Conservation (phyloP, 2,797 vertebrate genomes). For the Limnodromus scolopaceus region DNA sequence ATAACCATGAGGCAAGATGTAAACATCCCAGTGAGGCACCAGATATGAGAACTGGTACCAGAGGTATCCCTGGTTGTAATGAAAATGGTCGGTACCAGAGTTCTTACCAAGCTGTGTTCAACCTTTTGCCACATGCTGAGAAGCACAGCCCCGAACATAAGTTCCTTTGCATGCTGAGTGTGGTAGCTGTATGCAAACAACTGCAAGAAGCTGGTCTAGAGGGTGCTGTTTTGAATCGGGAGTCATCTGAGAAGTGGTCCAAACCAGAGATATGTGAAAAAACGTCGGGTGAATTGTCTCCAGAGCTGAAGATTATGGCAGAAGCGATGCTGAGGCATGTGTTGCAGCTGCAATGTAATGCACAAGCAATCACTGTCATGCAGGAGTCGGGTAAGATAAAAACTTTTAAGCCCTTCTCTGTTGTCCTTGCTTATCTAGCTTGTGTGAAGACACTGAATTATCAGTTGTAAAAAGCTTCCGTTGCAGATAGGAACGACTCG, state of each 20-base stretch:
- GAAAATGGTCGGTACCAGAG: constrained; percentile 66
- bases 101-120: constrained; percentile 86
- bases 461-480: background rate
- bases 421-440: background rate
- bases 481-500: background rate
- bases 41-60: background rate
- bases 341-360: constrained; percentile 92
- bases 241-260: background rate
- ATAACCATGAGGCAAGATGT: background rate
- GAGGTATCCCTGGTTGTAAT: constrained; percentile 58
- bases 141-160: constrained; percentile 80
- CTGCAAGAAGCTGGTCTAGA: constrained; percentile 70
- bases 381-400: constrained; percentile 82
- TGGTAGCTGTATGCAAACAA: constrained; percentile 80
- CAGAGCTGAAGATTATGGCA: constrained; percentile 81
- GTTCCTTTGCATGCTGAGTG: constrained; percentile 86
- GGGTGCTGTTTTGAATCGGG: constrained; percentile 13
- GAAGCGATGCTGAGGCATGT: constrained; percentile 88
- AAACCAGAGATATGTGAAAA: background rate
- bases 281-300: background rate
- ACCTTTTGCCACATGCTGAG: constrained; percentile 85
- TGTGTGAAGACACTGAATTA: background rate
- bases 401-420: background rate
- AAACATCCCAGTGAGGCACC: background rate
- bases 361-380: constrained; percentile 87